phyloP scores from a whole-genome alignment of 2,113 vertebrate genomes.

The Tenrec ecaudatus region DNA sequence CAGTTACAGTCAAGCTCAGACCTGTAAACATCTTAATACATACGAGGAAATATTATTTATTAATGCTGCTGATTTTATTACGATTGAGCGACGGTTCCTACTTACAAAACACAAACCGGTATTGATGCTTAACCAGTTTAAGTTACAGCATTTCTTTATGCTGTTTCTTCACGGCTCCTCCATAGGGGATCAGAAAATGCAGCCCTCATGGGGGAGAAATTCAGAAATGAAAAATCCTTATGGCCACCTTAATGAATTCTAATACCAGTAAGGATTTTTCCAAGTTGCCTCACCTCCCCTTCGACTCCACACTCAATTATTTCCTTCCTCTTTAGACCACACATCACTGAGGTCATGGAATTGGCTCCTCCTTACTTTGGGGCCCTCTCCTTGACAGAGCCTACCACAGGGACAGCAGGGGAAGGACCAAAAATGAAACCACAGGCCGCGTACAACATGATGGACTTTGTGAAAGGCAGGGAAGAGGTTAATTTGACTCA shows the following conservation, averaged over 20 bases:
- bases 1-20: background rate
- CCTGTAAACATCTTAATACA: constrained; percentile 6
- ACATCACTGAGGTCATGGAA: background rate
- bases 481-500: constrained; percentile 33
- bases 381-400: background rate
- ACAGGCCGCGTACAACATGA: background rate
- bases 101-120: constrained; percentile 24
- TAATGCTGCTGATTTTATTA: constrained; percentile 13
- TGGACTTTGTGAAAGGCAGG: constrained; percentile 3
- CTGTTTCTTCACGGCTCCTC: background rate
- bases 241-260: constrained; percentile 26
- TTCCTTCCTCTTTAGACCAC: background rate
- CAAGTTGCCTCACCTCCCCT: background rate
- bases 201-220: background rate
- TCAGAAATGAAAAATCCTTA: constrained; percentile 56
- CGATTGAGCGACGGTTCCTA: constrained; percentile 2
- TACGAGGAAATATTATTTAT: constrained; percentile 10
- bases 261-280: constrained; percentile 27
- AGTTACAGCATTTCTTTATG: constrained; percentile 46
- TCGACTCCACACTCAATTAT: background rate
- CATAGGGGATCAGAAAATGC: background rate
- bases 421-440: background rate
- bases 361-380: background rate
- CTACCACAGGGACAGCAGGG: constrained; percentile 39
- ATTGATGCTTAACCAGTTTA: background rate